A percentile compares a stretch with the other conserved stretches of the same genome.
Evolutionary conservation across 53 echinoderm and acorn worm species (phyloP).

Genomic region (Luidia sarsii): DNA sequence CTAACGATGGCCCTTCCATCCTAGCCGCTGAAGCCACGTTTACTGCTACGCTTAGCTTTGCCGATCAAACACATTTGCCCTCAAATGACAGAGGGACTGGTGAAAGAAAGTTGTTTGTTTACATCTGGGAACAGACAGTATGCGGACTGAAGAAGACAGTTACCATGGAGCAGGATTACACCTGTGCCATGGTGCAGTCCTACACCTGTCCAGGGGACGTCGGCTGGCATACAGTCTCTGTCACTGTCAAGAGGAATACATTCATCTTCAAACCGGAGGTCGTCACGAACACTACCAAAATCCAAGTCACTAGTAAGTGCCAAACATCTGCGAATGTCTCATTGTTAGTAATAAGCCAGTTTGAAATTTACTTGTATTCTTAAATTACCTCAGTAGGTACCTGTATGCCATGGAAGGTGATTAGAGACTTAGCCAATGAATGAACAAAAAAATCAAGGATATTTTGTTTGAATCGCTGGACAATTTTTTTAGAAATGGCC

Average conservation of each 20-base stretch:
- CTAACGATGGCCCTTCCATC: constrained; percentile 71
- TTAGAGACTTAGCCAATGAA: too few species aligned
- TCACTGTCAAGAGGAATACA: not conserved
- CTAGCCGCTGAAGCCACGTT: constrained; percentile 61
- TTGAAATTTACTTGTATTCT: too few species aligned
- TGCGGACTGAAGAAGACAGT: not conserved
- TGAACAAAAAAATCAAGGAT: too few species aligned
- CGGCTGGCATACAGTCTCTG: constrained; percentile 15
- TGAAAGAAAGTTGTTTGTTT: constrained; percentile 8
- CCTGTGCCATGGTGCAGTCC: constrained; percentile 22
- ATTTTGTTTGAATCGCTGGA: too few species aligned
- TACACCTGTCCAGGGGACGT: constrained; percentile 32
- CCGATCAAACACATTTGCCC: too few species aligned
- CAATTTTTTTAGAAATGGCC: too few species aligned
- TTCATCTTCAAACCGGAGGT: not conserved
- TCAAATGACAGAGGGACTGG: too few species aligned
- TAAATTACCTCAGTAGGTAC: too few species aligned
- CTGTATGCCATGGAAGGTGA: too few species aligned
- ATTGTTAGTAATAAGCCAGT: too few species aligned
- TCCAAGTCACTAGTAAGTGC: constrained; percentile 47
- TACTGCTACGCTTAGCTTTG: constrained; percentile 32
- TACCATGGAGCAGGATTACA: not conserved
- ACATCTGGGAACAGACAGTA: constrained; percentile 37
- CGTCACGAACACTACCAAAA: not conserved
- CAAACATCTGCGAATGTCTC: too few species aligned